A percentile compares a stretch with the other conserved stretches of the same genome.
Conservation (phyloP, 1,140 invertebrate species). For the Cecropterus lyciades region DNA sequence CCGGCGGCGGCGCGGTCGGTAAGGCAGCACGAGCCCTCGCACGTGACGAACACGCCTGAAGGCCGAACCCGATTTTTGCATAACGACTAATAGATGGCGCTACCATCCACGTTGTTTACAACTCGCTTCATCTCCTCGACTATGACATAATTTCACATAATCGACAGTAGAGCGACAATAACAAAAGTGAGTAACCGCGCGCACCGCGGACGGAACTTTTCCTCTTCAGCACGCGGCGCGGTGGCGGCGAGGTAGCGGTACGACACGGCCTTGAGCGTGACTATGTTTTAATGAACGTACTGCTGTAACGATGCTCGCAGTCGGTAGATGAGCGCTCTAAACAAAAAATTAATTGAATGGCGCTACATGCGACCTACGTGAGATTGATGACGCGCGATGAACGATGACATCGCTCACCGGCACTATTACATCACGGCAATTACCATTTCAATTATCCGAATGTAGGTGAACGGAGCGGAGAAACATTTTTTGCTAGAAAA, state of each 20-base stretch:
- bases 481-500: no score
- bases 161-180: slow-evolving; percentile 41
- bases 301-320: slow-evolving; percentile 10
- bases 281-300: slow-evolving; percentile 29
- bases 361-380: slow-evolving; percentile 1
- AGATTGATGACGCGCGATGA: slow-evolving; percentile 29
- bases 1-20: slow-evolving; percentile 38
- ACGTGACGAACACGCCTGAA: slow-evolving; percentile 60
- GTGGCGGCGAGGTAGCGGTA: slow-evolving; percentile 12
- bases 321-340: slow-evolving; percentile 15
- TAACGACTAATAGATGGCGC: slow-evolving; percentile 55
- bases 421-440: slow-evolving; percentile 12
- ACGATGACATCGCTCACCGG: slow-evolving; percentile 35
- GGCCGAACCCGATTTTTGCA: slow-evolving; percentile 40
- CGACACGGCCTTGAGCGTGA: slow-evolving; percentile 39
- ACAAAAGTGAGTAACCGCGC: slow-evolving; percentile 52
- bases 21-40: slow-evolving; percentile 52
- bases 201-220: slow-evolving; percentile 32
- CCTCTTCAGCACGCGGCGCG: slow-evolving; percentile 24
- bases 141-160: slow-evolving; percentile 75
- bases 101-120: slow-evolving; percentile 59
- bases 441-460: slow-evolving; percentile 16
- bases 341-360: slow-evolving; percentile 25
- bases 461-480: background rate
- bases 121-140: slow-evolving; percentile 40